These are phyloP conservation scores for Salvelinus sp. DNA, from an alignment of 2,113 vertebrate species.

Conservation along the genomic window DNA sequence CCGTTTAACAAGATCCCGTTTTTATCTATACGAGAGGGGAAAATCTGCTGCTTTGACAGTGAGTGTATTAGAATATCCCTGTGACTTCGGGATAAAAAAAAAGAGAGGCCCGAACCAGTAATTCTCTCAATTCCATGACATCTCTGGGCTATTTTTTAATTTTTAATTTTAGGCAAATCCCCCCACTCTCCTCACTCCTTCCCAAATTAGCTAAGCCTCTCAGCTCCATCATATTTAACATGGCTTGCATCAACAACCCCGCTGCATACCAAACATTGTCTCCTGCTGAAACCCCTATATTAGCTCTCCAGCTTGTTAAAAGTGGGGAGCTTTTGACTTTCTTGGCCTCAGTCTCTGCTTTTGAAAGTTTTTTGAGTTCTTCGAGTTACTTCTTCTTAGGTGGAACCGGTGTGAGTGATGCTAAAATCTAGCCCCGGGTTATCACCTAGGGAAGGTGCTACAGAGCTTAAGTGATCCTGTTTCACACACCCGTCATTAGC, in stretches of 20 bases:
- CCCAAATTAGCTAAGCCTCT: slow-evolving; percentile 81
- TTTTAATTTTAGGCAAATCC: slow-evolving; percentile 67
- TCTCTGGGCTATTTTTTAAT: slow-evolving; percentile 59
- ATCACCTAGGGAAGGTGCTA: slow-evolving; percentile 54
- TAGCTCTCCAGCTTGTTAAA: not conserved
- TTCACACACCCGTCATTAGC: slow-evolving; percentile 72
- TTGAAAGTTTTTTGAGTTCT: slow-evolving; percentile 29
- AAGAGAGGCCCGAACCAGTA: slow-evolving; percentile 47
- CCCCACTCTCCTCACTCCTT: slow-evolving; percentile 62
- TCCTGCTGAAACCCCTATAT: slow-evolving; percentile 41
- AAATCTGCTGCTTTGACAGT: slow-evolving; percentile 33
- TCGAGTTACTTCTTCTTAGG: slow-evolving; percentile 38
- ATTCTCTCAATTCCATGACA: slow-evolving; percentile 70
- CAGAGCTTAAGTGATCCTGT: slow-evolving; percentile 70
- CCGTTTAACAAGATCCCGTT: slow-evolving; percentile 66
- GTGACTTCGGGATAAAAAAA: slow-evolving; percentile 23
- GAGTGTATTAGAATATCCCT: slow-evolving; percentile 45
- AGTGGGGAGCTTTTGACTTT: not conserved
- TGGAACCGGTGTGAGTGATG: slow-evolving; percentile 49
- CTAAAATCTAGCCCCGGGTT: slow-evolving; percentile 44
- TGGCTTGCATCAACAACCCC: slow-evolving; percentile 68
- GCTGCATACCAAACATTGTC: slow-evolving; percentile 43
- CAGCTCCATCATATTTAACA: slow-evolving; percentile 75
- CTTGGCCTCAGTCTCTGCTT: too few relatives aligned
- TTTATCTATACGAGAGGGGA: slow-evolving; percentile 51